These are phyloP conservation scores for Drosophila robusta DNA, from an alignment of 2,888 invertebrate species.

Conservation along the genomic window DNA sequence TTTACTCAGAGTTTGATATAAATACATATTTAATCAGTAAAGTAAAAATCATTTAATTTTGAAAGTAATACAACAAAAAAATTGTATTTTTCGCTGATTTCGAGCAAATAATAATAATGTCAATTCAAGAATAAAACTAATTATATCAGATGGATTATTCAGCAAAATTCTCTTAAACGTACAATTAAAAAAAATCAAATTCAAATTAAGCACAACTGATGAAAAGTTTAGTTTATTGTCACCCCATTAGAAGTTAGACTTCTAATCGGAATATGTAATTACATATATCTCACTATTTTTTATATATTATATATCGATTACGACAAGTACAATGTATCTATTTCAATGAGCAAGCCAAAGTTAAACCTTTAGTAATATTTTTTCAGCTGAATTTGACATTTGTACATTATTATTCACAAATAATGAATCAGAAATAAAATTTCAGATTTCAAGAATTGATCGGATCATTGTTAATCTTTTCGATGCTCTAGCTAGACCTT, in stretches of 20 bases:
- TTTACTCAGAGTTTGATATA: too few species aligned
- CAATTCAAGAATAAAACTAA: too few species aligned
- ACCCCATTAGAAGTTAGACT: not conserved
- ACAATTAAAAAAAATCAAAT: not conserved
- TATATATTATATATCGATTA: not conserved
- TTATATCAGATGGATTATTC: too few species aligned
- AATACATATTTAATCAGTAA: too few species aligned
- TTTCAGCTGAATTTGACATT: slow-evolving; percentile 1
- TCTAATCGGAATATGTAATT: not conserved
- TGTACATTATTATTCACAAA: not conserved
- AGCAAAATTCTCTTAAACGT: too few species aligned
- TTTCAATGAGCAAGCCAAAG: not conserved
- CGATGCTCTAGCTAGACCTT: slow-evolving; percentile 19
- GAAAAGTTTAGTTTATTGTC: not conserved
- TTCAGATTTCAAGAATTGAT: not conserved
- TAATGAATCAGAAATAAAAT: slow-evolving; percentile 2
- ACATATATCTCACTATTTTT: too few species aligned
- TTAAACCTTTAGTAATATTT: not conserved
- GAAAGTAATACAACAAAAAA: too few species aligned
- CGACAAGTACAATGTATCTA: not conserved
- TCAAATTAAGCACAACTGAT: not conserved
- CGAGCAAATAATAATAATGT: too few species aligned
- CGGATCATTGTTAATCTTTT: not conserved
- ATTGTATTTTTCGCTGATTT: too few species aligned
- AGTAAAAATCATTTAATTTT: too few species aligned